Conservation (phyloP, 2,888 invertebrate genomes). For the Gnatocerus cornutus region DNA sequence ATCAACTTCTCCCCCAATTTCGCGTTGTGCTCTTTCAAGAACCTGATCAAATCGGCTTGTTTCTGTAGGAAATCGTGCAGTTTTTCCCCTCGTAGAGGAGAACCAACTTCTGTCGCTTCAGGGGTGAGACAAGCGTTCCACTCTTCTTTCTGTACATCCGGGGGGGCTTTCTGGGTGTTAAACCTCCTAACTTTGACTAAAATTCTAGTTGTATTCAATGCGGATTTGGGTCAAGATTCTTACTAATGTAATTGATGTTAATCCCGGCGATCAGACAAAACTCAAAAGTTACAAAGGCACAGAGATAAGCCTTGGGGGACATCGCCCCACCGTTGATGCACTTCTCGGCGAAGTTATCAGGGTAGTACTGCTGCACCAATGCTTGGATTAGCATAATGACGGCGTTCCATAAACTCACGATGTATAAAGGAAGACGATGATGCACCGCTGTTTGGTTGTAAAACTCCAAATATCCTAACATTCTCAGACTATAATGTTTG, state of each 20-base stretch:
- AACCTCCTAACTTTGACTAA: conserved; percentile 77
- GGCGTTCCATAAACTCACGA: conserved; percentile 78
- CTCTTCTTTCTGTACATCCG: conserved; percentile 79
- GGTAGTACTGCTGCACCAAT: conserved; percentile 75
- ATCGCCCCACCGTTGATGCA: conserved; percentile 72
- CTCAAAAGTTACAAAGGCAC: conserved; percentile 73
- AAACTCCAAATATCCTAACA: conserved; percentile 81
- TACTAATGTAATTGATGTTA: conserved; percentile 71
- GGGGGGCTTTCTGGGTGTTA: conserved; percentile 74
- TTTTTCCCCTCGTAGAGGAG: conserved; percentile 71
- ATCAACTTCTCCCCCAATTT: conserved; percentile 79
- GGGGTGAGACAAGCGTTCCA: conserved; percentile 73
- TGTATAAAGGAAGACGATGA: conserved; percentile 76
- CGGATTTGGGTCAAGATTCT: neutral
- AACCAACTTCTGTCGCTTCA: conserved; percentile 74
- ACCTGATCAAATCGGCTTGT: conserved; percentile 80
- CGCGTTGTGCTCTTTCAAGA: conserved; percentile 79
- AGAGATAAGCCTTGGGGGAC: conserved; percentile 76
- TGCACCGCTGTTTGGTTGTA: conserved; percentile 77
- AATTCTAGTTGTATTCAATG: conserved; percentile 12
- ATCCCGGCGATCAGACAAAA: conserved; percentile 71
- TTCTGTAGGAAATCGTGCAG: conserved; percentile 78
- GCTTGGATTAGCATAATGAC: conserved; percentile 74
- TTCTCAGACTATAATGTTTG: conserved; percentile 76
- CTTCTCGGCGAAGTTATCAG: conserved; percentile 71